These are phyloP conservation scores for Euleptes europaea DNA, from an alignment of 2,113 vertebrate genomes.

Conservation along the genomic window DNA sequence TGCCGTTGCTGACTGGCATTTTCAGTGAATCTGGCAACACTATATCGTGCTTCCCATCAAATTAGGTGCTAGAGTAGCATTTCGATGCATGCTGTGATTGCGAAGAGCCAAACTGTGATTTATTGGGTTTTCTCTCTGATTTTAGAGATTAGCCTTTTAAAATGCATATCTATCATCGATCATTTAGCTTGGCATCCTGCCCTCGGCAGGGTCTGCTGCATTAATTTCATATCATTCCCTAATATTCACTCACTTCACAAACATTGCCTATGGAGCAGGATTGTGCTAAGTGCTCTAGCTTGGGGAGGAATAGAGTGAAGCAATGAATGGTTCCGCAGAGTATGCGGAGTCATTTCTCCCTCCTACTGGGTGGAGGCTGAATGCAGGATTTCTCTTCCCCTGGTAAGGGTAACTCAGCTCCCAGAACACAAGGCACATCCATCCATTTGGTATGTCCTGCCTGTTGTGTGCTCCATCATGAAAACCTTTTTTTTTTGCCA, in stretches of 20 bases:
- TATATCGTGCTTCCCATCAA: background rate
- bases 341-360: background rate
- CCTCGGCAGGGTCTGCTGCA: background rate
- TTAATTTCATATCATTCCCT: background rate
- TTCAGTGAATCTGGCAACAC: rapidly evolving
- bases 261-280: background rate
- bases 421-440: background rate
- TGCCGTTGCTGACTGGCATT: background rate
- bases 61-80: background rate
- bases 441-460: background rate
- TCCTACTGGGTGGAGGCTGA: background rate
- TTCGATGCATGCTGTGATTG: constrained; percentile 6
- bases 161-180: background rate
- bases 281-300: background rate
- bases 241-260: background rate
- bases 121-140: constrained; percentile 5
- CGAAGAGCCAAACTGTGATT: background rate
- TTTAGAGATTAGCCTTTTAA: background rate
- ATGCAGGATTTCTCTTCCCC: background rate
- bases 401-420: background rate
- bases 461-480: background rate
- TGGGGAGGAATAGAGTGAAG: background rate
- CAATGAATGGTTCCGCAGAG: background rate
- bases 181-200: no score
- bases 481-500: background rate